Evolutionary conservation across 2,888 invertebrate species (phyloP), one percentile per base, ranked within the genome.

Genomic region (Melanargia galathea): DNA sequence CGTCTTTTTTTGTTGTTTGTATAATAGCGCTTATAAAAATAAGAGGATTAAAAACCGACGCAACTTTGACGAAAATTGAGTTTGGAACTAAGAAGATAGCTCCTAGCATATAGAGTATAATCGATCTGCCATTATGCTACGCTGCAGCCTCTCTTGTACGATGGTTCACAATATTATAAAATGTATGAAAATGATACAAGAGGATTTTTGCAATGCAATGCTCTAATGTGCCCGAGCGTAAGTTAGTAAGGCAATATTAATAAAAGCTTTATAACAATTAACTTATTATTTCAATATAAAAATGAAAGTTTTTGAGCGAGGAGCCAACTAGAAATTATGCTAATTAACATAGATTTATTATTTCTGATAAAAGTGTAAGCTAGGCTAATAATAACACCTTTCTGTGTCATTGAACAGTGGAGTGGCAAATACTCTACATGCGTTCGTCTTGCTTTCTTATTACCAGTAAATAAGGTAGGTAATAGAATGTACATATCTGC

Each of bases 321-420:
- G 2, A 43, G 43, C 43, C 18, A 18, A 18, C 43, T 1, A 38
- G 38, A 38, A 43, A 43, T 43, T 43, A 18, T 38, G 18, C 43
- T 18, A 18, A 16, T 43, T 43, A 7, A 6, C 18, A 43, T 43
- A 7, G 18, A 43, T 43, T 43, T 6, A 2, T n/a, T n/a, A n/a
- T n/a, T 43, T 13, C 38, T 1, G 13, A 10, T 13, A 13, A n/a
- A 13, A 38, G 13, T 38, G 4, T n/a, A n/a, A 38, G 13, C 38
- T 38, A 38, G 13, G 38, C 38, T 38, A n/a, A 38, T n/a, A n/a
- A n/a, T 38, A 38, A 38, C 38, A 38, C 38, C 38, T 38, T 38
- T 35, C 35, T 11, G 13, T 35, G 0, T 35, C 35, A 35, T 2
- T 33, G 33, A 33, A 10, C 35, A 35, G 11, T 35, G 13, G 35